Base-by-base conservation (phyloP, 2,113 vertebrate genomes). In the Cisticola juncidis region DNA sequence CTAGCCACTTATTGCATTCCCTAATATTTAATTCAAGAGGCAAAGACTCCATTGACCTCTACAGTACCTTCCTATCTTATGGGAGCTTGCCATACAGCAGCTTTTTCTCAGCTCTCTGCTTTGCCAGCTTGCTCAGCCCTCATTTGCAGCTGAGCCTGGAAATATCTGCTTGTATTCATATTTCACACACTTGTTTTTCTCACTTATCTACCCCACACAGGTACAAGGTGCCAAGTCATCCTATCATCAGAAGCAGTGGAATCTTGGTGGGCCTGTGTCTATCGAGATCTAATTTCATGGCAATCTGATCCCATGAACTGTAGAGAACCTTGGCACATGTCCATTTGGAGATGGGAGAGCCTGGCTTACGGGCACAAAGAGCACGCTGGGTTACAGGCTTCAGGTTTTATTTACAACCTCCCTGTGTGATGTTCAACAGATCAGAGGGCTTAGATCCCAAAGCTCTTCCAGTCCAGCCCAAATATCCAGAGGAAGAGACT, bases 121-220 rank as follows among this genome's bases (percentile, higher is more conserved):
- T 81, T 78, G 45, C 26, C 64, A 73, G 6, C 26, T 85, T 86
- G 31, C 56, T 88, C 71, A 79, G 18, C 19, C n/a, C 33, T 70
- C 51, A 50, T 33, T 53, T 45, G 36, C 51, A 61, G 26, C 14
- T 88, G n/a, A 62, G 56, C 38, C 57, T 9, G 9, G n/a, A 86
- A 79, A 26, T 28, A 70, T 42, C 45, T 81, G 60, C 60, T 85
- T 84, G 35, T 47, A 56, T 78, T 65, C 45, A 33, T 22, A 57
- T 70, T 86, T 74, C 31, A 70, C 22, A 71, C 17, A 25, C 42
- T 62, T 47, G 5, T 36, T 69, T 81, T 78, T 69, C 45, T 78
- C 50, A 26, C 48, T 68, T 68, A 68, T 24, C 12, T 64, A 26
- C 7, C 8, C 14, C 14, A 22, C 0, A 0, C 16, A 58, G 48